phyloP scores from a whole-genome alignment of 2,888 invertebrate species.

The Branchipolynoe longqiensis region DNA sequence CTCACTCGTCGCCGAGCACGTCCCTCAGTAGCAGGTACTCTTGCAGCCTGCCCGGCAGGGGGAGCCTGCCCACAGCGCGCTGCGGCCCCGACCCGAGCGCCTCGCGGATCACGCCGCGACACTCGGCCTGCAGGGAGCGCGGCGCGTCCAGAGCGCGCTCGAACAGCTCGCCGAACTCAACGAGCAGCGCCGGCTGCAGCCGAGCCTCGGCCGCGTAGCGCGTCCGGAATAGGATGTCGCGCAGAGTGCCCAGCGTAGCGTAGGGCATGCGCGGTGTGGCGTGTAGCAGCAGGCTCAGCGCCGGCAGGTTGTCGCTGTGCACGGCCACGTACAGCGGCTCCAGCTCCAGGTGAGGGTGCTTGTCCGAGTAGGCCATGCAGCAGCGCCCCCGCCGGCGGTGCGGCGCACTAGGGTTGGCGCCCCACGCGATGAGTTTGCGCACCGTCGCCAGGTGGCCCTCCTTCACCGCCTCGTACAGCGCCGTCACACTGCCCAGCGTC shows the following conservation, averaged over 20 bases:
- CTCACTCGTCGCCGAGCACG: conserved; percentile 39
- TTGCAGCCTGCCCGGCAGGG: conserved; percentile 74
- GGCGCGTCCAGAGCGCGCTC: conserved; percentile 69
- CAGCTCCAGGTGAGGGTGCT: conserved; percentile 79
- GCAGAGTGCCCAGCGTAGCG: conserved; percentile 70
- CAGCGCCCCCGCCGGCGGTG: conserved; percentile 72
- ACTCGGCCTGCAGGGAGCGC: conserved; percentile 73
- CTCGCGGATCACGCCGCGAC: conserved; percentile 73
- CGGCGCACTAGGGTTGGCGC: conserved; percentile 77
- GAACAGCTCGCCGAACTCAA: conserved; percentile 73
- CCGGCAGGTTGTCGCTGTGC: conserved; percentile 74
- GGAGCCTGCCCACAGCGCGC: conserved; percentile 71
- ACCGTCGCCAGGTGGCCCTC: conserved; percentile 73
- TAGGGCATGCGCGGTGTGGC: conserved; percentile 74
- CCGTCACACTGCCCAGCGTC: conserved; percentile 74
- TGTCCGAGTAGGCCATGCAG: conserved; percentile 76
- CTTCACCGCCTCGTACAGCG: conserved; percentile 75
- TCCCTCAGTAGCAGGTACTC: conserved; percentile 77
- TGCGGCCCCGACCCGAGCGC: conserved; percentile 71
- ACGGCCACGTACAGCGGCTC: conserved; percentile 79
- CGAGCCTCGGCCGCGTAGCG: conserved; percentile 72
- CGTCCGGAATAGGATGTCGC: conserved; percentile 72
- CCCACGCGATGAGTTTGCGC: conserved; percentile 74
- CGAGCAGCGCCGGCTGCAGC: conserved; percentile 69
- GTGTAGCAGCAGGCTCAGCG: conserved; percentile 70